Evolutionary conservation across 2,797 vertebrate species (phyloP), one percentile per base, ranked within the genome.

Genomic region (Hydrophis major): DNA sequence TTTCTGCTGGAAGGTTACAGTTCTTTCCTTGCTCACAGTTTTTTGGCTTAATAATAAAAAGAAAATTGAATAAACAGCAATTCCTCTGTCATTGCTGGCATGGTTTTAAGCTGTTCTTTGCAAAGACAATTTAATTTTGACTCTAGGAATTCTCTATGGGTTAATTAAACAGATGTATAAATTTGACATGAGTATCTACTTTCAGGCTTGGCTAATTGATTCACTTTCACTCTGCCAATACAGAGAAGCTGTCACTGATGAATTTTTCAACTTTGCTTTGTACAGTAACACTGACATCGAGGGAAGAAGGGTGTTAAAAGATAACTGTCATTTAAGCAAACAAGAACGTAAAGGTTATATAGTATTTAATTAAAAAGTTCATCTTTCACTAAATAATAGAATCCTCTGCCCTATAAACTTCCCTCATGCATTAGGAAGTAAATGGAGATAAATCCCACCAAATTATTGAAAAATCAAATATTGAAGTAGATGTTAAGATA

Each of bases 21-120:
- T 94, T 88, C 88, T 42, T 2, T 42, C 86, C 87, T 56, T 53
- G 0, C 89, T 83, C 11, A 83, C 16, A 60, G 0, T 87, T 94
- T 92, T 74, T 12, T 88, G 89, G 94, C 53, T 95, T 93, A 92
- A 89, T 95, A 94, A 25, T 8, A 92, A 93, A 93, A 88, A 93
- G 53, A 92, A 66, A 61, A 61, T 86, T 86, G 66, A 57, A 69
- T 86, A 90, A 88, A 94, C 83, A 94, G 86, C 1, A 47, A 93
- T 69, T 92, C n/a, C 89, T 87, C 4, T 2, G 14, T 92, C 55
- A 32, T 11, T 88, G 74, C 60, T 92, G 86, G 32, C 56, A 95
- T 61, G 94, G 47, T 32, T 93, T 1, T 0, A 93, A 55, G 37
- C 22, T 91, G 37, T 91, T 95, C 87, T 88, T 92, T n/a, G 60